Conservation (phyloP, 2,888 invertebrate species). For the Tuberolachnus salignus region DNA sequence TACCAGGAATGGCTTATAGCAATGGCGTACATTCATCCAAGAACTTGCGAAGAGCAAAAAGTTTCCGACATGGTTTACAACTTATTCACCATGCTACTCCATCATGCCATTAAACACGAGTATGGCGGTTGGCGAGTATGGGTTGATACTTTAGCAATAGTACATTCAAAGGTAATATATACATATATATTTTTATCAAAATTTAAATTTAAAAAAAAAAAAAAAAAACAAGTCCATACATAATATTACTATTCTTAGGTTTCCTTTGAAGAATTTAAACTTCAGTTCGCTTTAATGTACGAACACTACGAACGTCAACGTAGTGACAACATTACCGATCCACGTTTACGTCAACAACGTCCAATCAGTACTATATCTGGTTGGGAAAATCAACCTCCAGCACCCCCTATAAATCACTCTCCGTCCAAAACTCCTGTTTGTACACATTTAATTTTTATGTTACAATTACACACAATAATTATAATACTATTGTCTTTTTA, state of each 20-base stretch:
- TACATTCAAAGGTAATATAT: conserved; percentile 91
- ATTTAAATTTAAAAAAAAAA: not conserved
- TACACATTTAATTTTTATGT: not conserved
- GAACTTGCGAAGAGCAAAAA: conserved; percentile 92
- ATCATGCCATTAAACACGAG: conserved; percentile 98
- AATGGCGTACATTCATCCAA: conserved; percentile 96
- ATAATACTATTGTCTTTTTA: not conserved
- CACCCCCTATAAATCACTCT: conserved; percentile 49
- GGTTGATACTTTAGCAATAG: conserved; percentile 99
- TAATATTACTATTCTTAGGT: conserved; percentile 68
- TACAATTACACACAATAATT: not conserved
- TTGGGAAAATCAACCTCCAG: conserved; percentile 69
- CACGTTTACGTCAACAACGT: conserved; percentile 86
- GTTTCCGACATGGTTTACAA: conserved; percentile 98
- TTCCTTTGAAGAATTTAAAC: conserved; percentile 96
- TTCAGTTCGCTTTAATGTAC: conserved; percentile 97
- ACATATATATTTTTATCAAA: conserved; percentile 11
- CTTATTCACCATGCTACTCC: conserved; percentile 93
- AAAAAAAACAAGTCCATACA: not conserved
- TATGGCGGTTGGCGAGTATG: conserved; percentile 99
- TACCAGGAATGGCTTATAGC: conserved; percentile 94
- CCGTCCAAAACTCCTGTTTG: conserved; percentile 40
- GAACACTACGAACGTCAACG: conserved; percentile 93
- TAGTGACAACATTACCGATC: conserved; percentile 94
- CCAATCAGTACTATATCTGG: conserved; percentile 97